These are phyloP conservation scores for Creontiades dilutus DNA, from an alignment of 2,888 invertebrate genomes.

Conservation along the genomic window DNA sequence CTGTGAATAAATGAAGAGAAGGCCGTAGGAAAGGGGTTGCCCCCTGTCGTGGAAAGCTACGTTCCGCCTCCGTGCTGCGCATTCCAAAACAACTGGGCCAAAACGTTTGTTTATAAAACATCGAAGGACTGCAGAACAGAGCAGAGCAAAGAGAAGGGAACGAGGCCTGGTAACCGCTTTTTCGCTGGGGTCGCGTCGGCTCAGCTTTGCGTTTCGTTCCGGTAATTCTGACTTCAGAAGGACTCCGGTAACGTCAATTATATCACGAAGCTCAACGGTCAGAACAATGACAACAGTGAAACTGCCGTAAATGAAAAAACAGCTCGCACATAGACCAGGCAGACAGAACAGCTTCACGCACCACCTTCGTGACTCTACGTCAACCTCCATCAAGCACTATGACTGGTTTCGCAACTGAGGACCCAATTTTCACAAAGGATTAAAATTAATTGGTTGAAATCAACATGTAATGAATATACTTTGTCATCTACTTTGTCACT, in stretches of 20 bases:
- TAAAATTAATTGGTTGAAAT: too few relatives aligned
- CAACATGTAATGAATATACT: too few relatives aligned
- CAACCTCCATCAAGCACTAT: too few relatives aligned
- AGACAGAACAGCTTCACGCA: too few relatives aligned
- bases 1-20: conserved; percentile 24
- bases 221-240: background rate
- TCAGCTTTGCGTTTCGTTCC: background rate
- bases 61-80: conserved; percentile 26
- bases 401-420: too few relatives aligned
- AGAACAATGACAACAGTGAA: too few relatives aligned
- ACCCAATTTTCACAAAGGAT: too few relatives aligned
- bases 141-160: background rate
- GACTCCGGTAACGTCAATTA: background rate
- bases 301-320: too few relatives aligned
- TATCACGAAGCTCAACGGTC: too few relatives aligned
- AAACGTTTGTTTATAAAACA: conserved; percentile 39
- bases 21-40: background rate
- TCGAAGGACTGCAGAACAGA: conserved; percentile 12
- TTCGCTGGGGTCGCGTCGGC: background rate
- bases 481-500: too few relatives aligned
- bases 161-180: background rate
- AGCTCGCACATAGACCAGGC: too few relatives aligned
- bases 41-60: conserved; percentile 7
- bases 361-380: too few relatives aligned
- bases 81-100: conserved; percentile 30